Evolutionary conservation across 1,140 invertebrate genomes (phyloP).

Genomic region (Condylostylus longicornis): DNA sequence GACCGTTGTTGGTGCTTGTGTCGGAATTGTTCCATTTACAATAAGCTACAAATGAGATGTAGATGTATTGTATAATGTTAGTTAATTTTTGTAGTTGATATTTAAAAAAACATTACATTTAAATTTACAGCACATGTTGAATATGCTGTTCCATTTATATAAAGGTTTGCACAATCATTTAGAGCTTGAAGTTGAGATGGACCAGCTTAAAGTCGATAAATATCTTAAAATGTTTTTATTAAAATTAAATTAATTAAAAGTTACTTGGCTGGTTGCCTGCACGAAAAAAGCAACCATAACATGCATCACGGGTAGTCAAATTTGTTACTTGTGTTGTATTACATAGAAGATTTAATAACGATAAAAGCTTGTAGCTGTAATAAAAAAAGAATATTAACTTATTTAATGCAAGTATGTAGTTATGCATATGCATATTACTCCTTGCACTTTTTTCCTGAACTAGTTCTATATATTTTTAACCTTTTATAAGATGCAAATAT

Average conservation of each 20-base stretch:
- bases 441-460: too few species aligned
- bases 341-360: slow-evolving; percentile 37
- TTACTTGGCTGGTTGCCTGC: slow-evolving; percentile 34
- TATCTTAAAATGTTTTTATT: too few species aligned
- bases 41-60: slow-evolving; percentile 1
- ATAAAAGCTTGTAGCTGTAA: slow-evolving; percentile 32
- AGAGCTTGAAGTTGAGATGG: slow-evolving; percentile 33
- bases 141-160: slow-evolving; percentile 35
- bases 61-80: neutral
- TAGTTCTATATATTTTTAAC: too few species aligned
- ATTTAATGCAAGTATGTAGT: too few species aligned
- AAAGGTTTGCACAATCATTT: slow-evolving; percentile 34
- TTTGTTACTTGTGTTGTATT: slow-evolving; percentile 37
- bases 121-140: slow-evolving; percentile 32
- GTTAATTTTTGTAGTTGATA: slow-evolving; percentile 1
- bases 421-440: too few species aligned
- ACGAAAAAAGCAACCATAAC: slow-evolving; percentile 36
- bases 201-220: slow-evolving; percentile 28
- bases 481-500: too few species aligned
- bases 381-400: slow-evolving; percentile 13
- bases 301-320: slow-evolving; percentile 34
- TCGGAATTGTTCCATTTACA: slow-evolving; percentile 8
- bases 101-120: slow-evolving; percentile 17
- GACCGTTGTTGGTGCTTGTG: slow-evolving; percentile 1
- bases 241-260: too few species aligned